Percentiles rank a stretch among this genome's conserved stretches.
phyloP scores from a whole-genome alignment of 2,797 vertebrate species.

The Lepus townsendii region DNA sequence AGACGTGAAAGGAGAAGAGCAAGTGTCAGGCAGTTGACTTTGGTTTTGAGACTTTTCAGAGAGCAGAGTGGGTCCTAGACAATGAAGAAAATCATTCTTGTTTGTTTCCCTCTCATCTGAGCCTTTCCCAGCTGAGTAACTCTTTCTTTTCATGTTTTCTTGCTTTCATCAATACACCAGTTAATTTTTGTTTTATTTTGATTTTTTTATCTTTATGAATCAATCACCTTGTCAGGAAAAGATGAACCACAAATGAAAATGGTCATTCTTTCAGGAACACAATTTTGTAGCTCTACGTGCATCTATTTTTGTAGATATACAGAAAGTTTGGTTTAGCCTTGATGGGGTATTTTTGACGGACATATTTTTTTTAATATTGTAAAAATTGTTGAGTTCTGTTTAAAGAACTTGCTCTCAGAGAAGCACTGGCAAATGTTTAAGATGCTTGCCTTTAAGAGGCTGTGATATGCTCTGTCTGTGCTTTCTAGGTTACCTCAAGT shows the following conservation, averaged over 20 bases:
- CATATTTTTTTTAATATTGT: slow-evolving; percentile 90
- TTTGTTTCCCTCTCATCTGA: slow-evolving; percentile 87
- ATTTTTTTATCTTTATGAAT: slow-evolving; percentile 82
- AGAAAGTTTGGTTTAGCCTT: slow-evolving; percentile 88
- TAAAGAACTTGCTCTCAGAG: slow-evolving; percentile 95
- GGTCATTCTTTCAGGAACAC: slow-evolving; percentile 88
- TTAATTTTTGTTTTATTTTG: slow-evolving; percentile 80
- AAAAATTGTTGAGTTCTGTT: slow-evolving; percentile 95
- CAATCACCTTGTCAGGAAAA: slow-evolving; percentile 85
- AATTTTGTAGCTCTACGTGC: slow-evolving; percentile 88
- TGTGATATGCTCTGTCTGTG: slow-evolving; percentile 89
- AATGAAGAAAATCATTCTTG: slow-evolving; percentile 77
- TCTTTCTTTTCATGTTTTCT: slow-evolving; percentile 82
- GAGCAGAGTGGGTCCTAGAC: slow-evolving; percentile 83
- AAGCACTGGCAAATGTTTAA: slow-evolving; percentile 92
- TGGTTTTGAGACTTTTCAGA: slow-evolving; percentile 83
- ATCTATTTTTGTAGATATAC: slow-evolving; percentile 92
- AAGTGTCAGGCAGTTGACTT: slow-evolving; percentile 80
- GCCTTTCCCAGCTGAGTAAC: slow-evolving; percentile 87
- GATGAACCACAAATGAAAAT: slow-evolving; percentile 83
- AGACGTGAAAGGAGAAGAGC: slow-evolving; percentile 80
- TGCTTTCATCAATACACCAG: slow-evolving; percentile 83
- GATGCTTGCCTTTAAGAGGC: slow-evolving; percentile 89
- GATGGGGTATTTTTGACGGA: slow-evolving; percentile 90
- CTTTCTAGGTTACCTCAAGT: slow-evolving; percentile 88